Percentiles rank a stretch among this genome's conserved stretches.
These are phyloP conservation scores for Phaetusa simplex DNA, from an alignment of 2,113 vertebrate genomes.

Conservation along the genomic window DNA sequence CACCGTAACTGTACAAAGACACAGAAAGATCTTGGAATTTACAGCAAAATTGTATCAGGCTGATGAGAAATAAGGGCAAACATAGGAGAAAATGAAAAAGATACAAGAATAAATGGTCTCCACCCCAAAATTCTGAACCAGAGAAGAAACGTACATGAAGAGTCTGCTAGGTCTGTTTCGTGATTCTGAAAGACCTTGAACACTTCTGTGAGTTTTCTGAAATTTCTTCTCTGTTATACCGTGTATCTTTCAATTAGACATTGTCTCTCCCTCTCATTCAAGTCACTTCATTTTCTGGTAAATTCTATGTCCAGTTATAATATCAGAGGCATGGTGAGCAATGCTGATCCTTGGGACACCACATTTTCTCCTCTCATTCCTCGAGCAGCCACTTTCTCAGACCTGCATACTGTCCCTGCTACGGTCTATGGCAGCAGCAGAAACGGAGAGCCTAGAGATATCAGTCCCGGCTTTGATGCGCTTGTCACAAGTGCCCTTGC, in stretches of 20 bases:
- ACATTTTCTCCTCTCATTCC: neutral
- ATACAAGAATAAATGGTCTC: neutral
- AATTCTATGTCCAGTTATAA: neutral
- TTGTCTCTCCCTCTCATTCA: neutral
- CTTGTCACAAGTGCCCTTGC: neutral
- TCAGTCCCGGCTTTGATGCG: neutral
- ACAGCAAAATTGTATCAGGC: neutral
- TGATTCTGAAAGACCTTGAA: accelerated
- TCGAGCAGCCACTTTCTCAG: neutral
- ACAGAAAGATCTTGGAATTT: neutral
- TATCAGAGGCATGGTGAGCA: neutral
- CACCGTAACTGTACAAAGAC: neutral
- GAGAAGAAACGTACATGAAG: neutral
- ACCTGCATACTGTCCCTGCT: neutral
- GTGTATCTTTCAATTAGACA: neutral
- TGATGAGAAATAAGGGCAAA: neutral
- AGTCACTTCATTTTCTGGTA: neutral
- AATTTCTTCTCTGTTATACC: neutral
- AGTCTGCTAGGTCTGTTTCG: neutral
- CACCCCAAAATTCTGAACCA: neutral
- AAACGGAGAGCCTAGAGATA: neutral
- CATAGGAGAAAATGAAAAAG: neutral
- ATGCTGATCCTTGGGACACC: neutral
- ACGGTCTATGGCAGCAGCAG: neutral
- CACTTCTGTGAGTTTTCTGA: neutral